A percentile compares a stretch with the other conserved stretches of the same genome.
Conservation (phyloP, 2,797 vertebrate genomes). For the Balearica regulorum region DNA sequence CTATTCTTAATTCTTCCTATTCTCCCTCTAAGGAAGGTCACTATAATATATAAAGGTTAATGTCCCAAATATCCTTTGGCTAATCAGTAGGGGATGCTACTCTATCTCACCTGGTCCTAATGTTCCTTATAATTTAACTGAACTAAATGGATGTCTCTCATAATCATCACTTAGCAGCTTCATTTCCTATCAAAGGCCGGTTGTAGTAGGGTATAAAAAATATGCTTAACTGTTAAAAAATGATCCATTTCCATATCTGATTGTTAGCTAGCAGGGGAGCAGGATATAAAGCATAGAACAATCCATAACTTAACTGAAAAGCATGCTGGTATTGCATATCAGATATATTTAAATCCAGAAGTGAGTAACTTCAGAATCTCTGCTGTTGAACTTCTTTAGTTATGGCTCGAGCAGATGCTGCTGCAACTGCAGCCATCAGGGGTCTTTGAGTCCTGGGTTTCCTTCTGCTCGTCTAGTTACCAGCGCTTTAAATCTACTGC, state of each 20-base stretch:
- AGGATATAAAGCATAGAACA: background rate
- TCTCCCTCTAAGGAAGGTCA: background rate
- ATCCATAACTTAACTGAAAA: background rate
- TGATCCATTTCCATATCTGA: constrained; percentile 12
- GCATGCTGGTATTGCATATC: background rate
- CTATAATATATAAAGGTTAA: constrained; percentile 35
- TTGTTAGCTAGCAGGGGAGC: background rate
- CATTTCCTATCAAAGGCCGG: constrained; percentile 27
- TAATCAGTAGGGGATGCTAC: constrained; percentile 24
- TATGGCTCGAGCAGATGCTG: background rate
- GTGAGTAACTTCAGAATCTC: constrained; percentile 3
- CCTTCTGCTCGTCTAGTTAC: background rate
- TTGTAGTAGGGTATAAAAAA: background rate
- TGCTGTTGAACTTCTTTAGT: background rate
- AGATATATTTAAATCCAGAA: background rate
- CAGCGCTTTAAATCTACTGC: background rate
- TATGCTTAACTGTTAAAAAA: constrained; percentile 9
- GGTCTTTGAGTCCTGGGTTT: background rate
- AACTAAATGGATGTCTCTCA: constrained; percentile 41
- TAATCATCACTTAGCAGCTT: constrained; percentile 21
- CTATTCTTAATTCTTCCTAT: no score
- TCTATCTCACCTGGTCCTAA: constrained; percentile 17
- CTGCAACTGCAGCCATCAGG: constrained; percentile 5
- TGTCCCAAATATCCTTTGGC: background rate
- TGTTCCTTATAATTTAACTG: constrained; percentile 4